phyloP scores from a whole-genome alignment of 2,113 vertebrate genomes.

The Macaca fascicularis region T2T-MFA8v1.1 NC_088386.1:23092501-23093000 shows the following conservation, averaged over 20 bases:
- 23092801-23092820: conserved; percentile 92
- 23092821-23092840: conserved; percentile 91
- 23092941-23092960: neutral
- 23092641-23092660: neutral
- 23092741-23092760: conserved; percentile 90
- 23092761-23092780: conserved; percentile 94
- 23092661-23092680: conserved; percentile 62
- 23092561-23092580: neutral
- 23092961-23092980: neutral
- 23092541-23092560: neutral
- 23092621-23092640: neutral
- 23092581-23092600: neutral
- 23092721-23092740: conserved; percentile 84
- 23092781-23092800: conserved; percentile 94
- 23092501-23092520: conserved; percentile 29
- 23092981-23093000: neutral
- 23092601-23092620: neutral
- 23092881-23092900: neutral
- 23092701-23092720: conserved; percentile 85
- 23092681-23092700: conserved; percentile 87
- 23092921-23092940: neutral
- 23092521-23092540: neutral
- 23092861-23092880: conserved; percentile 92
- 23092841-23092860: conserved; percentile 91
- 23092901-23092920: neutral